Evolutionary conservation across 2,888 invertebrate species (phyloP).

Genomic region (Dryocosmus kuriphilus): DNA sequence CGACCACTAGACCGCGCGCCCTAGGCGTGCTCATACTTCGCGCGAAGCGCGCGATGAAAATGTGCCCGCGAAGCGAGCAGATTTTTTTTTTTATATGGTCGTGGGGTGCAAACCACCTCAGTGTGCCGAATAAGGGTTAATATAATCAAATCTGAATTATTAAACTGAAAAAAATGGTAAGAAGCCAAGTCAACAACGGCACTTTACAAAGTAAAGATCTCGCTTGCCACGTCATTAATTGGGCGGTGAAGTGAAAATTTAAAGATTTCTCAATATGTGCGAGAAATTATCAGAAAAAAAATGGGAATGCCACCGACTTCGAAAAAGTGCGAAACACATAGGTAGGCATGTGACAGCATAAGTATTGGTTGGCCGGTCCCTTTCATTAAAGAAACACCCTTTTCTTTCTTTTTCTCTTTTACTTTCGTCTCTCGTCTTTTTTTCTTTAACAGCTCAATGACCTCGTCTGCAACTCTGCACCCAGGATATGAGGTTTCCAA

Average conservation of each 20-base stretch:
- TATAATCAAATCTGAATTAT: no score
- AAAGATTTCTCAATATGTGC: neutral
- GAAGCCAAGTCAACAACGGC: neutral
- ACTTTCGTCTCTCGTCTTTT: conserved; percentile 10
- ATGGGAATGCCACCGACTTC: neutral
- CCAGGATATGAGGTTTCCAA: conserved; percentile 34
- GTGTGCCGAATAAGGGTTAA: no score
- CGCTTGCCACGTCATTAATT: neutral
- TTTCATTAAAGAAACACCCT: conserved; percentile 11
- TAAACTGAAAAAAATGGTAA: no score
- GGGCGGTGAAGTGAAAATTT: neutral
- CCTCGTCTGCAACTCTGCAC: conserved; percentile 27
- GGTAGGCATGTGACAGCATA: neutral
- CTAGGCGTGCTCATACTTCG: no score
- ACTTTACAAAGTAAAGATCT: neutral
- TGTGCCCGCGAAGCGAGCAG: no score
- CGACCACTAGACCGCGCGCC: no score
- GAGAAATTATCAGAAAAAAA: conserved; percentile 7
- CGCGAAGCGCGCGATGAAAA: no score
- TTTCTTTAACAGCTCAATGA: conserved; percentile 24
- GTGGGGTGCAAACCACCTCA: no score
- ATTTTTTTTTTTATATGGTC: no score
- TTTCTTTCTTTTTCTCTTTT: neutral
- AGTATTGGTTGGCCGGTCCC: neutral
- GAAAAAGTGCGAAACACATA: conserved; percentile 21